Percentiles rank a stretch among this genome's conserved stretches.
phyloP scores from a whole-genome alignment of 2,888 invertebrate genomes.

The Prosapia bicincta region DNA sequence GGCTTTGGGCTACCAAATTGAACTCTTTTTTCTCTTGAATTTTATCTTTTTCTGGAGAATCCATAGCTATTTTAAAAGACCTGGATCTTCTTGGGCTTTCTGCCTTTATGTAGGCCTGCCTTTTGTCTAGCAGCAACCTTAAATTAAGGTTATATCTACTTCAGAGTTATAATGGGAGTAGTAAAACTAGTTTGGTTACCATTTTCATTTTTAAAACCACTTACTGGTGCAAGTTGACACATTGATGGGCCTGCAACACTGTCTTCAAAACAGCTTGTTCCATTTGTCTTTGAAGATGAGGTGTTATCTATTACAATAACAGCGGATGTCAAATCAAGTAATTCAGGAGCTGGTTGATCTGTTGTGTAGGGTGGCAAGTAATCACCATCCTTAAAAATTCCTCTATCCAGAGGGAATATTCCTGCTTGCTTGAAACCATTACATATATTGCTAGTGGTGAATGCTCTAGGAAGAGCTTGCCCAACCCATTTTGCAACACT shows the following conservation, averaged over 20 bases:
- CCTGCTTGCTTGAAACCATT: conserved; percentile 27
- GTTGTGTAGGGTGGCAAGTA: conserved; percentile 15
- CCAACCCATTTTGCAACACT: conserved; percentile 26
- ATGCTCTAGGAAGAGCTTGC: conserved; percentile 17
- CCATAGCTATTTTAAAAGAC: conserved; percentile 4
- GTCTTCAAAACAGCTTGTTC: too few relatives aligned
- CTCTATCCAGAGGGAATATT: conserved; percentile 17
- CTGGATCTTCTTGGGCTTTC: background rate
- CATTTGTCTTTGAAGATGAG: background rate
- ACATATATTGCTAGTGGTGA: too few relatives aligned
- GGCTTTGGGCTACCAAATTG: background rate
- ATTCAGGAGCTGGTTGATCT: conserved; percentile 4
- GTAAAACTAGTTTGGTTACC: background rate
- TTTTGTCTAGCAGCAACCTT: background rate
- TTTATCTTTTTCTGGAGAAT: conserved; percentile 11
- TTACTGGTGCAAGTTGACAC: background rate
- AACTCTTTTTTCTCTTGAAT: background rate
- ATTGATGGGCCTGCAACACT: background rate
- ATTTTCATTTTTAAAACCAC: background rate
- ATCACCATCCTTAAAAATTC: conserved; percentile 15
- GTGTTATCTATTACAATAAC: background rate
- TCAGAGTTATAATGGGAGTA: background rate
- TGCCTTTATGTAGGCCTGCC: too few relatives aligned
- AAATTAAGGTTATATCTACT: conserved; percentile 4
- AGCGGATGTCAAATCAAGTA: background rate